A percentile compares a stretch with the other conserved stretches of the same genome.
These are phyloP conservation scores for Lissocephala sabroskyi DNA, from an alignment of 2,888 invertebrate species.

Conservation along the genomic window DNA sequence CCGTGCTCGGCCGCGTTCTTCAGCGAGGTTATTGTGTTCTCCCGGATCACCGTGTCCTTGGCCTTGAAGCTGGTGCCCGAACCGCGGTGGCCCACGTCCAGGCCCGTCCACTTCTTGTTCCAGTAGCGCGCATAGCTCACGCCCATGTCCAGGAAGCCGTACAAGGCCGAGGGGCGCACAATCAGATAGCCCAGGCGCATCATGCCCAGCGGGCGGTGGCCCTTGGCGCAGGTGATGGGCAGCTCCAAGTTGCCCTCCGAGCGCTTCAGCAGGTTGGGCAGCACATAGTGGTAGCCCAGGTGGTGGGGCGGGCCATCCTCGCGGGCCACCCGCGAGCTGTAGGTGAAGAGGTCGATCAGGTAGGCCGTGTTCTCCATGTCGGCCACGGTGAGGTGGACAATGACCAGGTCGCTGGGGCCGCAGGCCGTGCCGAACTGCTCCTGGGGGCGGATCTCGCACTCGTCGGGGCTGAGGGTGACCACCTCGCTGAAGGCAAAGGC, in stretches of 20 bases:
- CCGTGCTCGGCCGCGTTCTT: constrained; percentile 94
- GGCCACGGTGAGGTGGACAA: constrained; percentile 84
- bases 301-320: constrained; percentile 84
- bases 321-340: constrained; percentile 77
- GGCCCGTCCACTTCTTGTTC: constrained; percentile 87
- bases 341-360: constrained; percentile 87
- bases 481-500: constrained; percentile 76
- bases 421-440: constrained; percentile 87
- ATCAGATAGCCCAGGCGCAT: constrained; percentile 78
- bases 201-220: constrained; percentile 90
- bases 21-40: constrained; percentile 97
- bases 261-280: constrained; percentile 86
- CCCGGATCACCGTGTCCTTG: constrained; percentile 84
- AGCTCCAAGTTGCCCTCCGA: constrained; percentile 85
- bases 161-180: constrained; percentile 62
- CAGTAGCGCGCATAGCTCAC: constrained; percentile 88
- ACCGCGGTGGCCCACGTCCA: constrained; percentile 97
- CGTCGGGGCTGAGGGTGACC: constrained; percentile 79
- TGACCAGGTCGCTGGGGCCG: constrained; percentile 81
- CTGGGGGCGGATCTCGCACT: constrained; percentile 80
- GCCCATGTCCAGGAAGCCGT: constrained; percentile 81
- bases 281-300: constrained; percentile 90
- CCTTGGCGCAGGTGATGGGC: constrained; percentile 89
- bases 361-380: constrained; percentile 85
- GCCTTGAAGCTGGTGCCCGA: constrained; percentile 91